These are phyloP conservation scores for Sebastes taczanowskii DNA, from an alignment of 2,797 vertebrate genomes.

Conservation along the genomic window DNA sequence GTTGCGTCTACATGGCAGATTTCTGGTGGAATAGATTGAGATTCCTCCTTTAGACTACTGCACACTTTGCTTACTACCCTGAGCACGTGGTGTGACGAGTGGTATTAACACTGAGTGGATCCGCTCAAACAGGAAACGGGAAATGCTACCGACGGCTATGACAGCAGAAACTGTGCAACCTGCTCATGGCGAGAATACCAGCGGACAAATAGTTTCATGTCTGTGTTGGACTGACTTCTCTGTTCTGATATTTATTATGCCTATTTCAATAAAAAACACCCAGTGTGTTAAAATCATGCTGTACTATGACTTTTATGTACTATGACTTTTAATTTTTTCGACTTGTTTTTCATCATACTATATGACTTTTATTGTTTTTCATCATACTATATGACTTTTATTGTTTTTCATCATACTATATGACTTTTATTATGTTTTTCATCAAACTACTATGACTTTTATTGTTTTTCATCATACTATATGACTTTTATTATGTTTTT, in stretches of 20 bases:
- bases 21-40: not conserved
- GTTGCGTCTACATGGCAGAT: not conserved
- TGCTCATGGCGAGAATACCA: not conserved
- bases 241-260: constrained; percentile 63
- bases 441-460: too few relatives aligned
- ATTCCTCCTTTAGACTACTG: not conserved
- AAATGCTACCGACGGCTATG: not conserved
- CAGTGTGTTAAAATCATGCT: not conserved
- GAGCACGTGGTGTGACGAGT: not conserved
- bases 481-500: too few relatives aligned
- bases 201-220: constrained; percentile 6
- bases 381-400: too few relatives aligned
- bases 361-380: too few relatives aligned
- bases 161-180: not conserved
- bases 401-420: too few relatives aligned
- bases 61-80: not conserved
- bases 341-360: too few relatives aligned
- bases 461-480: too few relatives aligned
- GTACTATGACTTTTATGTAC: too few relatives aligned
- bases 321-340: too few relatives aligned
- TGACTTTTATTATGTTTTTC: too few relatives aligned
- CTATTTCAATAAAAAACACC: constrained; percentile 56
- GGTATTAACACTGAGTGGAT: constrained; percentile 9
- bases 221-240: constrained; percentile 16
- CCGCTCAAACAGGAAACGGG: not conserved